phyloP scores from a whole-genome alignment of 2,113 vertebrate genomes.

The Chloebia gouldiae region DNA sequence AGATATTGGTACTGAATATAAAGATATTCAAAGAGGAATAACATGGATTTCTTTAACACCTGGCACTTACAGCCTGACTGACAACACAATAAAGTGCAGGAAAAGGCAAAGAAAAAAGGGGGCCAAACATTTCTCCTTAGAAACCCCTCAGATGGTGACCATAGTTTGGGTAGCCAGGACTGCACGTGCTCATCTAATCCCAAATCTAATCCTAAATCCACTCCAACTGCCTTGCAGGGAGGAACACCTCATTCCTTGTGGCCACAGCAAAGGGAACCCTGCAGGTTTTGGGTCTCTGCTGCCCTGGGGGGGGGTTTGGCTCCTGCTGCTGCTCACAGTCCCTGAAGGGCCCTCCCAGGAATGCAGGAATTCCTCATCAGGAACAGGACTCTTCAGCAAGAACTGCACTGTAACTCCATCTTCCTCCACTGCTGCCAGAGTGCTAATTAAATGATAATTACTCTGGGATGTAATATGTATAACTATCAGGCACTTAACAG shows the following conservation, averaged over 20 bases:
- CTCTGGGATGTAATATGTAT: conserved; percentile 18
- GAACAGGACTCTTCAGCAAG: not conserved
- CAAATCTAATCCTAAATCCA: not conserved
- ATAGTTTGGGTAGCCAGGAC: not conserved
- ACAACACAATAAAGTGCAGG: not conserved
- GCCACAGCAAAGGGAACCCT: not conserved
- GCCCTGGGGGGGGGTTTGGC: accelerated
- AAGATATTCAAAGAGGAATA: not conserved
- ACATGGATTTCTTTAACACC: not conserved
- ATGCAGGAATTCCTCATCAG: not conserved
- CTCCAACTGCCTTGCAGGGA: not conserved
- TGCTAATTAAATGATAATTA: conserved; percentile 62
- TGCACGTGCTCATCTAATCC: accelerated
- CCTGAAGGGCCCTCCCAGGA: not conserved
- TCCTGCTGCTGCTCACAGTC: not conserved
- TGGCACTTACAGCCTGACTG: not conserved
- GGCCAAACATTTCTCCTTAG: not conserved
- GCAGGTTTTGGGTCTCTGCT: not conserved
- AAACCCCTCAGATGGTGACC: not conserved
- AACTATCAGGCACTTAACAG: conserved; percentile 43
- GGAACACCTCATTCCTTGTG: not conserved
- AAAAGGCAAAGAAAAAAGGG: not conserved
- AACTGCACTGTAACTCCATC: not conserved
- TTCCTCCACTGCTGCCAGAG: not conserved
- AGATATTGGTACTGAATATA: not conserved